phyloP scores from a whole-genome alignment of 2,797 vertebrate species.

The Hemitrygon akajei region DNA sequence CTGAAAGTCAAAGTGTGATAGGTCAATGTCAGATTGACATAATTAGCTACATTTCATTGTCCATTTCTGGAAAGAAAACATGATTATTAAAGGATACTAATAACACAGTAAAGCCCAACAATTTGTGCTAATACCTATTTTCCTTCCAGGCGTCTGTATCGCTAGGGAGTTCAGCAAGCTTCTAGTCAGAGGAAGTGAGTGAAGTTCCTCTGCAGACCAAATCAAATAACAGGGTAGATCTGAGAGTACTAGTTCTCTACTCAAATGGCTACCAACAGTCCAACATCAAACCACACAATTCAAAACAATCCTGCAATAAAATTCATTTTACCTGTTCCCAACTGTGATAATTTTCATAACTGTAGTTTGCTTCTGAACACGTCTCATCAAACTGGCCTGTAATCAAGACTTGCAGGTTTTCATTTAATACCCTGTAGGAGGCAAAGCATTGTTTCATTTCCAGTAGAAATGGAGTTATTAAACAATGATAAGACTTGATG shows the following conservation, averaged over 20 bases:
- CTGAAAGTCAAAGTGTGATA: too few species aligned
- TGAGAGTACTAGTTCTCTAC: background rate
- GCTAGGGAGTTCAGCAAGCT: background rate
- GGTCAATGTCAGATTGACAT: background rate
- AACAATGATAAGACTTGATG: background rate
- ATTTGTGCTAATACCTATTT: background rate
- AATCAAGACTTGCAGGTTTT: slow-evolving; percentile 66
- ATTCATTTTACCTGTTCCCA: slow-evolving; percentile 81
- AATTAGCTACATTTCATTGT: background rate
- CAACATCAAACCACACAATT: background rate
- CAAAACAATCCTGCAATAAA: slow-evolving; percentile 40
- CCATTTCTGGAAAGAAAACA: background rate
- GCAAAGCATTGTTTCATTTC: background rate
- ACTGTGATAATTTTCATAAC: slow-evolving; percentile 72
- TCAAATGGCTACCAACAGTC: background rate
- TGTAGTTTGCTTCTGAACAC: slow-evolving; percentile 42
- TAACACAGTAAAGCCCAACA: background rate
- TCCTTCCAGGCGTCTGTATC: too few species aligned
- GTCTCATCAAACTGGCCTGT: slow-evolving; percentile 62
- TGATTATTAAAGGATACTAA: background rate
- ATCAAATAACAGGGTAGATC: background rate
- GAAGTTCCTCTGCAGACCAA: background rate
- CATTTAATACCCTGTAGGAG: slow-evolving; percentile 69
- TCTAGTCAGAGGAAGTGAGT: background rate
- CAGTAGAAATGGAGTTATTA: background rate